These are phyloP conservation scores for Lacerta viridis DNA, from an alignment of 2,797 vertebrate species.

Conservation along the genomic window DNA sequence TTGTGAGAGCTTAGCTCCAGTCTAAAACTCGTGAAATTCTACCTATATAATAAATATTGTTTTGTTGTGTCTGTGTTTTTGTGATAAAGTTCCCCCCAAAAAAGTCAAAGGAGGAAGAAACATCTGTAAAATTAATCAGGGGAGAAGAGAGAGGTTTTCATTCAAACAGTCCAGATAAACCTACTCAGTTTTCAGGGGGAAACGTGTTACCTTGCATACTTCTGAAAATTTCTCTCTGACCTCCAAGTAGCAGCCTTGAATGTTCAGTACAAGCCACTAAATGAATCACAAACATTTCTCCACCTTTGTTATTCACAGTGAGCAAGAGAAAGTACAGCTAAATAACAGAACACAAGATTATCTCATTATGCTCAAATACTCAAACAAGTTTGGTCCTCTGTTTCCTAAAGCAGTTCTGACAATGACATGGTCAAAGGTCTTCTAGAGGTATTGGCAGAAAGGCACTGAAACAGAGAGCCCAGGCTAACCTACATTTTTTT, in stretches of 20 bases:
- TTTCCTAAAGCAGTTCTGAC: background rate
- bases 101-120: background rate
- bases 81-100: background rate
- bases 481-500: background rate
- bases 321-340: background rate
- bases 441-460: background rate
- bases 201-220: slow-evolving; percentile 42
- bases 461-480: background rate
- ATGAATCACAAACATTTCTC: slow-evolving; percentile 31
- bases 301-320: background rate
- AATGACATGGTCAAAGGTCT: too few species aligned
- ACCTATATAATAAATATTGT: background rate
- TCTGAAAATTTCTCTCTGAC: slow-evolving; percentile 35
- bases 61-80: background rate
- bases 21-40: too few species aligned
- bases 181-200: slow-evolving; percentile 35
- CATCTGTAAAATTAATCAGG: slow-evolving; percentile 15
- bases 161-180: slow-evolving; percentile 40
- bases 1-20: background rate
- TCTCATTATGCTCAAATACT: slow-evolving; percentile 1
- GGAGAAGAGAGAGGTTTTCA: slow-evolving; percentile 4
- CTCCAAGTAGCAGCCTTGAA: slow-evolving; percentile 47
- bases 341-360: slow-evolving; percentile 27
- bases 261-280: background rate
- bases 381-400: background rate